Conservation (phyloP, 2,113 vertebrate species). For the Murina feae region DNA sequence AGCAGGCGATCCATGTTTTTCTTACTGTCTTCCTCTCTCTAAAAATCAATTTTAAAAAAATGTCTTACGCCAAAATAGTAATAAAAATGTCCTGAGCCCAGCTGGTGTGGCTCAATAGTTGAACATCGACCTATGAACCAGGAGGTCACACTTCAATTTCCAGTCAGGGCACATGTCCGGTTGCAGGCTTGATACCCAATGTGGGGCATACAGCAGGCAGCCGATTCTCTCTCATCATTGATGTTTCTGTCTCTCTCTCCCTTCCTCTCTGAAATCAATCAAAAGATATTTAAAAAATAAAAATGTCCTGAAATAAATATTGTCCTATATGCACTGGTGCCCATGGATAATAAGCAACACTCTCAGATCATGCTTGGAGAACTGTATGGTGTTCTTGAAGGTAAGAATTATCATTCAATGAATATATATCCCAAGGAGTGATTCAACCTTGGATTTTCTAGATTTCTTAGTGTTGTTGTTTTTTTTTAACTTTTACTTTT, state of each 20-base stretch:
- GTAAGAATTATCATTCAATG: not conserved
- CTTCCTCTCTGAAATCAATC: not conserved
- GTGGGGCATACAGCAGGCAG: no score
- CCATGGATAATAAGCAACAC: not conserved
- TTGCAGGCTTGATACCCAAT: not conserved
- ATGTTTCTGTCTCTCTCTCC: not conserved
- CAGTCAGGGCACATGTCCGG: not conserved
- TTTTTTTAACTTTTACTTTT: not conserved
- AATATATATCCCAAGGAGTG: not conserved
- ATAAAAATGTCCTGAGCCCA: not conserved
- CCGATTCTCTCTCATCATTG: not conserved
- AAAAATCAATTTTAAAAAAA: not conserved
- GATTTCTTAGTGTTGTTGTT: not conserved
- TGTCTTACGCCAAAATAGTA: not conserved
- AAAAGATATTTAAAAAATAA: not conserved
- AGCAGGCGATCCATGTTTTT: not conserved
- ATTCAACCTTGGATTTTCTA: not conserved
- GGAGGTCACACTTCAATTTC: not conserved
- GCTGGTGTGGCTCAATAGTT: not conserved
- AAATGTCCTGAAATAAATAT: not conserved
- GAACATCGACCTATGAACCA: not conserved
- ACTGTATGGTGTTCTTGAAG: not conserved
- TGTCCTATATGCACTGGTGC: not conserved
- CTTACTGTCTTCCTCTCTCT: not conserved
- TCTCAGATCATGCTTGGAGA: not conserved